Percentiles rank a stretch among this genome's conserved stretches.
Evolutionary conservation across 1,140 invertebrate genomes (phyloP).

Genomic region (Drosophila yakuba): DNA sequence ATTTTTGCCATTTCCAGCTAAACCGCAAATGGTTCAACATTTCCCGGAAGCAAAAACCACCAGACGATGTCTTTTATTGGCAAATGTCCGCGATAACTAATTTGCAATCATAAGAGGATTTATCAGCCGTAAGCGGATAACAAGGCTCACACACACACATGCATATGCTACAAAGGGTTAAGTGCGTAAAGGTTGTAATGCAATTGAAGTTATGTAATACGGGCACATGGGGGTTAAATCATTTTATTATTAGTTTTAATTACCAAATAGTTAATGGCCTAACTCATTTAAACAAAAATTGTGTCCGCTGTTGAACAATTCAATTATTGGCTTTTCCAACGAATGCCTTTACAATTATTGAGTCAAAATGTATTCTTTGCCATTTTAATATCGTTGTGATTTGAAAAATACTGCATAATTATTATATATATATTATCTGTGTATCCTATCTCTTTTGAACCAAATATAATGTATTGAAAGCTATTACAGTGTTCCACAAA

Average conservation of each 20-base stretch:
- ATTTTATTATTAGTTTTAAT: no score
- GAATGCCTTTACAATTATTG: no score
- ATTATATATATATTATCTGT: no score
- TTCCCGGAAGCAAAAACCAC: constrained; percentile 11
- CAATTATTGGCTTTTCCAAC: neutral
- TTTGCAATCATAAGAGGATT: constrained; percentile 36
- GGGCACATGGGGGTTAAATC: neutral
- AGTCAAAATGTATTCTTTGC: no score
- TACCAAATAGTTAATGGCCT: neutral
- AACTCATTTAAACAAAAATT: no score
- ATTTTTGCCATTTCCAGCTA: constrained; percentile 13
- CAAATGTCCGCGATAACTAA: constrained; percentile 28
- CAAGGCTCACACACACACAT: constrained; percentile 12
- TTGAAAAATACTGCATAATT: no score
- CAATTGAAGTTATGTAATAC: constrained; percentile 4
- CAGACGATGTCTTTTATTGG: constrained; percentile 23
- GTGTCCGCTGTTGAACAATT: neutral
- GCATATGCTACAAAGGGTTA: constrained; percentile 15
- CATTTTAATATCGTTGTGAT: no score
- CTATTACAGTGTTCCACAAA: no score
- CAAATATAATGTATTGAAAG: no score
- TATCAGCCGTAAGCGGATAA: constrained; percentile 32
- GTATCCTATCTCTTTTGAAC: no score
- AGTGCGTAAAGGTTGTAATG: constrained; percentile 4
- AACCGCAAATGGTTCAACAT: constrained; percentile 35